These are phyloP conservation scores for Acanthurus tractus DNA, from an alignment of 2,797 vertebrate species.

Conservation along the genomic window DNA sequence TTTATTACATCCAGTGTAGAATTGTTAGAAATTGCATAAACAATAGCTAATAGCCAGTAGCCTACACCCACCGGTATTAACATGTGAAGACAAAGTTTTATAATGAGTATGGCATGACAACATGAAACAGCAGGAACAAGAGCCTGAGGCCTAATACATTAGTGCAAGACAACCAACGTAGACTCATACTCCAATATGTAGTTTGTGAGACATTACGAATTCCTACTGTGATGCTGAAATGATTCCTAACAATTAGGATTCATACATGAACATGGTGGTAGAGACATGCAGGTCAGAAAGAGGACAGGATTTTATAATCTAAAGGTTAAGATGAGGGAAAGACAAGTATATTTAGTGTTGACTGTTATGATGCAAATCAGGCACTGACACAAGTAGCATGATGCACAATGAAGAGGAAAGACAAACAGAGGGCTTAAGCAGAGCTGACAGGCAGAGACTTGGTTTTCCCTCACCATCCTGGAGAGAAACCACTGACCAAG, in stretches of 20 bases:
- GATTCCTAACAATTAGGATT: too few relatives aligned
- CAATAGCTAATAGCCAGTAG: not conserved
- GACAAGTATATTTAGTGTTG: constrained; percentile 11
- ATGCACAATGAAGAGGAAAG: constrained; percentile 1
- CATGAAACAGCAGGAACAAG: constrained; percentile 1
- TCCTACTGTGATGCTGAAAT: constrained; percentile 13
- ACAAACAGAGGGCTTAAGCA: constrained; percentile 15
- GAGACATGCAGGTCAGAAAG: constrained; percentile 1
- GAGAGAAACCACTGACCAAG: constrained; percentile 33
- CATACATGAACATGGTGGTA: constrained; percentile 20
- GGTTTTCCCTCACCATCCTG: constrained; percentile 24
- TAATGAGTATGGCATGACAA: not conserved
- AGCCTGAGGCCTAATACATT: constrained; percentile 8
- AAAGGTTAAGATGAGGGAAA: constrained; percentile 15
- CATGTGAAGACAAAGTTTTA: not conserved
- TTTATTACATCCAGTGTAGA: constrained; percentile 12
- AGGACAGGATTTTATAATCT: not conserved
- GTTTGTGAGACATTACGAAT: constrained; percentile 33
- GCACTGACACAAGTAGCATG: constrained; percentile 23
- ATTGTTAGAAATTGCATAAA: not conserved
- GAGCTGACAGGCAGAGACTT: constrained; percentile 29
- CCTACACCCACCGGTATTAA: not conserved
- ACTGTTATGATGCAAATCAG: constrained; percentile 23
- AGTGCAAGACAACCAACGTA: not conserved
- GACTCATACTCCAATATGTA: constrained; percentile 11